Conservation (phyloP, 2,888 invertebrate species). For the Uloborus plumipes region DNA sequence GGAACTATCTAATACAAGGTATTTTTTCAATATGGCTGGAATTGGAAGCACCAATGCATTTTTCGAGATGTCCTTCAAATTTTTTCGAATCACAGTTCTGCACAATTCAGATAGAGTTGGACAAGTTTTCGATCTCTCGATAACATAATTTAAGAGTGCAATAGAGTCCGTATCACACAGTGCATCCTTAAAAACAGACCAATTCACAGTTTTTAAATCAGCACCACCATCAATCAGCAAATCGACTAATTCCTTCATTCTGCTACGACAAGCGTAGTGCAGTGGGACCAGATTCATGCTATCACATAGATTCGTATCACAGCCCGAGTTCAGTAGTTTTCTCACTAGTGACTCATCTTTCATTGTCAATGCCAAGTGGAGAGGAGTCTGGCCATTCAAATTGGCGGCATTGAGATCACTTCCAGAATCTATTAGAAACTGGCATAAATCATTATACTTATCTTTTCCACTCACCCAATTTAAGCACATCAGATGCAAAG, state of each 20-base stretch:
- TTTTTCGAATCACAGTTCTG: slow-evolving; percentile 26
- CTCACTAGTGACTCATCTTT: slow-evolving; percentile 18
- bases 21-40: slow-evolving; percentile 4
- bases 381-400: slow-evolving; percentile 14
- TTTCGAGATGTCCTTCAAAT: slow-evolving; percentile 18
- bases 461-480: background rate
- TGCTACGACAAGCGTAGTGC: slow-evolving; percentile 28
- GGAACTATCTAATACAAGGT: background rate
- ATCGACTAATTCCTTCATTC: background rate
- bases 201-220: background rate
- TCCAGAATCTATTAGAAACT: slow-evolving; percentile 21
- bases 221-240: slow-evolving; percentile 35
- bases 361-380: slow-evolving; percentile 18
- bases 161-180: background rate
- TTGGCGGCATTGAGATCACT: slow-evolving; percentile 15
- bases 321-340: slow-evolving; percentile 34
- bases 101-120: slow-evolving; percentile 11
- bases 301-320: slow-evolving; percentile 6
- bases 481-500: background rate
- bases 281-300: slow-evolving; percentile 15
- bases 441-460: background rate
- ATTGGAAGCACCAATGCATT: slow-evolving; percentile 26
- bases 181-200: background rate
- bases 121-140: slow-evolving; percentile 6
- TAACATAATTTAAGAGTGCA: slow-evolving; percentile 10